Evolutionary conservation across 2,797 vertebrate species (phyloP), one percentile per base, ranked within the genome.

Genomic region (Macropodus opercularis): DNA sequence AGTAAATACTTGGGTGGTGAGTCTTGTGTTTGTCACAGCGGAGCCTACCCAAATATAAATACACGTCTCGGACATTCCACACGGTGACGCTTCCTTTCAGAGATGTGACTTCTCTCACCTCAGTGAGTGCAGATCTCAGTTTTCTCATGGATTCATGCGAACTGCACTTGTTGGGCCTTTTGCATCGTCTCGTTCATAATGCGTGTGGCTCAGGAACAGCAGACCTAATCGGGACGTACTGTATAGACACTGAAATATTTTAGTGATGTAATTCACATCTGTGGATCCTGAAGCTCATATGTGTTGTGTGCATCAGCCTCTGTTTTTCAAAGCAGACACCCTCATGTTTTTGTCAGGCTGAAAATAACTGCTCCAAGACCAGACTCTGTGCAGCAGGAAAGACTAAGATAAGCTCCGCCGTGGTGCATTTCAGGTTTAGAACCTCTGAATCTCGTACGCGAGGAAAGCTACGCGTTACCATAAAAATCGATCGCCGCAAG

Each of bases 41-140:
- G 27, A 29, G n/a, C 21, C 47, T 68, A 24, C 1, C 1, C 0
- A 51, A 32, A 48, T 42, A 29, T 53, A 47, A 53, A 62, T 68
- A 68, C 14, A 26, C 43, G 39, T 40, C 32, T 6, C 42, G 12
- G 42, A 32, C 18, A 62, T 31, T 69, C 79, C 64, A 55, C 63
- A 71, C 32, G 22, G 21, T 39, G 63, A 40, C 52, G 50, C 15
- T 17, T 57, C 40, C 24, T 63, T 39, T 22, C 68, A 48, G 53
- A 29, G 50, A 41, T 71, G 81, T 65, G 27, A 84, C 41, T 59
- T 83, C 43, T 80, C 27, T 18, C 57, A 72, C 68, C 35, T 62
- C 26, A 23, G 53, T 79, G 60, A 57, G 63, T 65, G 22, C 13
- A 34, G 5, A 36, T 22, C 32, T 0, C 31, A 55, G 26, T 11